These are phyloP conservation scores for Melanotaenia duboulayi DNA, from an alignment of 2,113 vertebrate genomes.

Conservation along the genomic window DNA sequence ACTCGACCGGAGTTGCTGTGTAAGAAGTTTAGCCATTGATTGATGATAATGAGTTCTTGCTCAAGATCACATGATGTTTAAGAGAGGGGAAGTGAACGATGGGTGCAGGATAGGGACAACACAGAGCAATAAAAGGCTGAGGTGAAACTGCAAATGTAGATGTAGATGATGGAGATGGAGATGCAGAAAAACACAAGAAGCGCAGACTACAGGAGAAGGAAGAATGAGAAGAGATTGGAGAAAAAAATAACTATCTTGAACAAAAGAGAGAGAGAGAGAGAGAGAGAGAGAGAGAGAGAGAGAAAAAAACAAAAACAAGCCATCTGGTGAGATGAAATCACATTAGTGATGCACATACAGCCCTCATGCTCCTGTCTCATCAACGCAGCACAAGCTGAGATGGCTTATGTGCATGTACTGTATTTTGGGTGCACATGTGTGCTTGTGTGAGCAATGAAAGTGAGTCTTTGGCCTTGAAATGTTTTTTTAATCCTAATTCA, in stretches of 20 bases:
- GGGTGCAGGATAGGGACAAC: background rate
- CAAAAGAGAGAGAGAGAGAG: too few species aligned
- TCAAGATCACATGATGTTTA: slow-evolving; percentile 59
- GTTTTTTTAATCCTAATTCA: slow-evolving; percentile 8
- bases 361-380: slow-evolving; percentile 61
- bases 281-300: too few species aligned
- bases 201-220: slow-evolving; percentile 17
- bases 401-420: slow-evolving; percentile 28
- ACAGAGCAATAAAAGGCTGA: slow-evolving; percentile 2
- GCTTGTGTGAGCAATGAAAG: slow-evolving; percentile 7
- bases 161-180: too few species aligned
- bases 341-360: slow-evolving; percentile 74
- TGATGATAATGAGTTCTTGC: slow-evolving; percentile 69
- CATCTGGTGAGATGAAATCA: slow-evolving; percentile 79
- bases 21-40: slow-evolving; percentile 72
- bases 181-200: background rate
- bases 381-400: slow-evolving; percentile 47
- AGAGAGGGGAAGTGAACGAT: slow-evolving; percentile 22
- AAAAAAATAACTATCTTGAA: slow-evolving; percentile 40
- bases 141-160: slow-evolving; percentile 1
- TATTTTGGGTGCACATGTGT: slow-evolving; percentile 12
- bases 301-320: slow-evolving; percentile 33
- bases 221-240: slow-evolving; percentile 24
- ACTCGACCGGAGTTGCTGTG: slow-evolving; percentile 50
- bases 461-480: slow-evolving; percentile 40